Evolutionary conservation across 1,140 invertebrate species (phyloP).

Genomic region (Eulimnadia texana): DNA sequence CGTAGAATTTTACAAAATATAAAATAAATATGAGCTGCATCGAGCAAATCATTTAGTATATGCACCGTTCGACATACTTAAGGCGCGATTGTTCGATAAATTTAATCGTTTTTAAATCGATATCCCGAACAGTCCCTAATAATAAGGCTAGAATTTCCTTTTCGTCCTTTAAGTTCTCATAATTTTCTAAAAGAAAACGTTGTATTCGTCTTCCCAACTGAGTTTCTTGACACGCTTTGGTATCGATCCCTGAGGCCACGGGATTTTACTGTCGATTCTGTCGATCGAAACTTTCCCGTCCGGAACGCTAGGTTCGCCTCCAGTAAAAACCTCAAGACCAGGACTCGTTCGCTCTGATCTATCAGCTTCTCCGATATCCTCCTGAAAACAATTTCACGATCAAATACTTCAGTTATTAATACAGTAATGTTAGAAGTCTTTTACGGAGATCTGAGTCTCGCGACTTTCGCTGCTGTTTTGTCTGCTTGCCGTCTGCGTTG

Average conservation of each 20-base stretch:
- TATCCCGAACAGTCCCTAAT: no score
- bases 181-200: constrained; percentile 8
- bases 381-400: no score
- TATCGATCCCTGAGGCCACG: constrained; percentile 39
- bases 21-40: no score
- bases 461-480: background rate
- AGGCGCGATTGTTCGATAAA: no score
- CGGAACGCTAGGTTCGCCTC: background rate
- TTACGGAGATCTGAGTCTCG: background rate
- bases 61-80: no score
- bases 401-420: no score
- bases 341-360: no score
- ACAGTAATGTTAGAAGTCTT: no score
- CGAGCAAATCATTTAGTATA: no score
- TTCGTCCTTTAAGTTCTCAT: constrained; percentile 16
- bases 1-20: no score
- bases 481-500: background rate
- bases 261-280: constrained; percentile 17
- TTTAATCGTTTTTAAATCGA: no score
- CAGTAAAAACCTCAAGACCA: background rate
- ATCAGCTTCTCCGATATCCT: no score
- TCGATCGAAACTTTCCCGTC: background rate
- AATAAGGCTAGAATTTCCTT: background rate
- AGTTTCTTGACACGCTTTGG: constrained; percentile 51
- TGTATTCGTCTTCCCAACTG: constrained; percentile 51